Evolutionary conservation across 2,797 vertebrate genomes (phyloP), one percentile per base, ranked within the genome.

Genomic region (Poeciliopsis infans): DNA sequence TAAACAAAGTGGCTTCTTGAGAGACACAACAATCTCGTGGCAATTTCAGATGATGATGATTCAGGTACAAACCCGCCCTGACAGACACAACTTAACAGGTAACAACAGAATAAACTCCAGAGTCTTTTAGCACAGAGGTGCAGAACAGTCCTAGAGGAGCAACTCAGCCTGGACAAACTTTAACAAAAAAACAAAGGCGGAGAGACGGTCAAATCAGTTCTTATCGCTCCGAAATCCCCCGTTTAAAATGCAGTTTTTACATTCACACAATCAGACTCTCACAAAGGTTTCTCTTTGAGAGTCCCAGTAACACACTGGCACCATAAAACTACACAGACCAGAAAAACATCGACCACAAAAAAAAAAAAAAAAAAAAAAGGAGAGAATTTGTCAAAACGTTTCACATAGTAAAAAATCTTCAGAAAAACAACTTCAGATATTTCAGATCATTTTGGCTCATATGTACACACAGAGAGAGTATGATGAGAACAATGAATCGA

Each of bases 391-490:
- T 92, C 45, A 82, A 94, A 93, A 94, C 70, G 55, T 80, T 85
- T 91, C 83, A 92, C 86, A 18, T 82, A 76, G 81, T 89, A 92
- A 91, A 89, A 64, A 82, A 75, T 76, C 78, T 76, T 61, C 80
- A 88, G 85, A 94, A 92, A 93, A 85, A 92, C 85, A 74, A 89
- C 36, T 70, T 70, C 15, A 23, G 18, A 73, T 88, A 86, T 89
- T 91, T 90, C 87, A 74, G 80, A 86, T 88, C 85, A 47, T 78
- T 91, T 85, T 80, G 78, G 77, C 82, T 77, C 87, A 93, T 95
- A 94, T 96, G 83, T 95, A 95, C 93, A 95, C 88, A 87, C 86
- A 92, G 91, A 89, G 77, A 88, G 85, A 92, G 83, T 77, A 92
- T 83, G 79, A 90, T 36, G 12, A 73, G 86, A 87, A 83, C 57